Evolutionary conservation across 2,888 invertebrate species (phyloP).

Genomic region (Polymixis lichenea): DNA sequence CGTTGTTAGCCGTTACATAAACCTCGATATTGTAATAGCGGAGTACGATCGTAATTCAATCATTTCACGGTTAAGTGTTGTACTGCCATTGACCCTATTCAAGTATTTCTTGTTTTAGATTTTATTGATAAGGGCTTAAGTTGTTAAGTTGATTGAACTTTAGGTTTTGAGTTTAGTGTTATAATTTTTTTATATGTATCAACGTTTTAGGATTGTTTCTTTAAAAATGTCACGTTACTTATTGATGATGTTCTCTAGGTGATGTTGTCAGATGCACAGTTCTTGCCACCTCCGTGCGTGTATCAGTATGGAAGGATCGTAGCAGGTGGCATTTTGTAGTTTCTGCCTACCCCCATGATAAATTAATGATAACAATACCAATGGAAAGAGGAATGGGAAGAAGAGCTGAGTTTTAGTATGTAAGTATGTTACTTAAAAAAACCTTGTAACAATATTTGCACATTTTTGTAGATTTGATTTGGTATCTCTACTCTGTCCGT

Average conservation of each 20-base stretch:
- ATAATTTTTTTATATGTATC: background rate
- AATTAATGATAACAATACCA: too few species aligned
- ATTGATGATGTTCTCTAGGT: background rate
- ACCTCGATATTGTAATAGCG: conserved; percentile 53
- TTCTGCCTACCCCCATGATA: too few species aligned
- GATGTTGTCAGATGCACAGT: too few species aligned
- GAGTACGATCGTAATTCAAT: conserved; percentile 64
- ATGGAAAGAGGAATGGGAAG: too few species aligned
- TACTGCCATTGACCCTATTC: conserved; percentile 65
- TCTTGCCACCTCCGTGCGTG: too few species aligned
- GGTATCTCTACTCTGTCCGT: background rate
- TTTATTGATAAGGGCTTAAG: conserved; percentile 46
- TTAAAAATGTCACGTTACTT: background rate
- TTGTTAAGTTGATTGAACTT: conserved; percentile 37
- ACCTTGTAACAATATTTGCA: background rate
- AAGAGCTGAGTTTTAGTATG: too few species aligned
- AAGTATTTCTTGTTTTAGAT: conserved; percentile 55
- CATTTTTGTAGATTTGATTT: background rate
- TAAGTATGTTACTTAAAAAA: background rate
- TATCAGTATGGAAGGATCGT: too few species aligned
- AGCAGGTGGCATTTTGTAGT: too few species aligned
- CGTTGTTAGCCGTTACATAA: conserved; percentile 57
- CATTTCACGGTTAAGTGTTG: conserved; percentile 60
- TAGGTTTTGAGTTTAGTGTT: background rate
- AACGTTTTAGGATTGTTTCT: too few species aligned